Evolutionary conservation across 2,113 vertebrate genomes (phyloP).

Genomic region (Calonectris borealis): DNA sequence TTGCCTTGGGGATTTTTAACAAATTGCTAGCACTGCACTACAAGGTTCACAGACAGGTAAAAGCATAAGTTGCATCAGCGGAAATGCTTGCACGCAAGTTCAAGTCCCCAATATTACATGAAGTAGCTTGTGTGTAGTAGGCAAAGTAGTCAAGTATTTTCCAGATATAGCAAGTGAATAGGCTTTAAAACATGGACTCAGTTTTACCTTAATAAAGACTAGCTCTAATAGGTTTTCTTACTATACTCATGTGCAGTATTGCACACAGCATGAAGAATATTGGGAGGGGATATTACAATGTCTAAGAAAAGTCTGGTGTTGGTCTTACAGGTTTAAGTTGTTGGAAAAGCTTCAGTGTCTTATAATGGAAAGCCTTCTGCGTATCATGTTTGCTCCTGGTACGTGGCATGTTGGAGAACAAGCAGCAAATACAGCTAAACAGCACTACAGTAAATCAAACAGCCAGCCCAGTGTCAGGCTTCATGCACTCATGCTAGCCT

Average conservation of each 20-base stretch:
- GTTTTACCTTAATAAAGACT: background rate
- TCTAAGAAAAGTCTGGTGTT: background rate
- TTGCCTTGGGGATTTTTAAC: background rate
- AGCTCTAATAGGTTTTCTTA: background rate
- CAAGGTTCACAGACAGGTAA: background rate
- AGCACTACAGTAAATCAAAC: background rate
- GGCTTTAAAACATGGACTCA: background rate
- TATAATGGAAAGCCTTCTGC: background rate
- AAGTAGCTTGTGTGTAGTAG: background rate
- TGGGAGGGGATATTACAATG: background rate
- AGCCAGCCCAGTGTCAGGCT: background rate
- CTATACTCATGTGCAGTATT: background rate
- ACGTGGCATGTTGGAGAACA: background rate
- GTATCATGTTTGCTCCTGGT: background rate
- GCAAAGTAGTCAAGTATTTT: background rate
- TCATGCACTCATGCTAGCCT: background rate
- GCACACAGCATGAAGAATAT: background rate
- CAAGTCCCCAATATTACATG: background rate
- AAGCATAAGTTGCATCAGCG: fast-evolving
- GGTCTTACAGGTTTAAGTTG: background rate
- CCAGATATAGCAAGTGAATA: background rate
- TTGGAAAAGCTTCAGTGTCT: background rate
- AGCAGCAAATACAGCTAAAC: background rate
- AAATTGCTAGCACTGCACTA: background rate
- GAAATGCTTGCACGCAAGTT: background rate